Percentiles rank a stretch among this genome's conserved stretches.
phyloP scores from a whole-genome alignment of 2,113 vertebrate species.

The Colinus virginianus region DNA sequence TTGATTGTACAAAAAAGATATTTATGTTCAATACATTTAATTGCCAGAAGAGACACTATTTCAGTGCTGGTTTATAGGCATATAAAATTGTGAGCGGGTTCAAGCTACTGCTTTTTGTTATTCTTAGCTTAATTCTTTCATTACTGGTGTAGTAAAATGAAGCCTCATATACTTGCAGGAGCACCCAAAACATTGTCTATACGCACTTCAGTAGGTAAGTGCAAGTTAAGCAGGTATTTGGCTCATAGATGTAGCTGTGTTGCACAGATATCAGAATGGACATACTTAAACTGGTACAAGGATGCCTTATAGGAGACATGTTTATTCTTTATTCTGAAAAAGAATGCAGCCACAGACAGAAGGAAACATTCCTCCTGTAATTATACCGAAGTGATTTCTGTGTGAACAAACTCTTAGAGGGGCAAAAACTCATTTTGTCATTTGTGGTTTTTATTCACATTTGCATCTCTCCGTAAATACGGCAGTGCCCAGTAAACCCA shows the following conservation, averaged over 20 bases:
- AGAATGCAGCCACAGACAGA: background rate
- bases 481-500: background rate
- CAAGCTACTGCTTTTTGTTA: background rate
- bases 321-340: background rate
- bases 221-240: background rate
- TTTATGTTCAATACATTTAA: constrained; percentile 39
- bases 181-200: background rate
- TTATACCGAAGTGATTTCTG: background rate
- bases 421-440: background rate
- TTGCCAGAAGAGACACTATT: constrained; percentile 12
- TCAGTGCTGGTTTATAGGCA: background rate
- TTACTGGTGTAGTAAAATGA: background rate
- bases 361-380: background rate
- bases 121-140: background rate
- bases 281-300: background rate
- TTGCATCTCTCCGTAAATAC: background rate
- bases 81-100: background rate
- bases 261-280: background rate
- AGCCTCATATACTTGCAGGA: background rate
- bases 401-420: background rate
- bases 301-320: background rate
- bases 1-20: background rate
- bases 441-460: background rate
- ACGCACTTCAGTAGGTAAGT: background rate
- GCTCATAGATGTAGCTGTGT: background rate